phyloP scores from a whole-genome alignment of 2,888 invertebrate species.

The Drosophila atripex region DNA sequence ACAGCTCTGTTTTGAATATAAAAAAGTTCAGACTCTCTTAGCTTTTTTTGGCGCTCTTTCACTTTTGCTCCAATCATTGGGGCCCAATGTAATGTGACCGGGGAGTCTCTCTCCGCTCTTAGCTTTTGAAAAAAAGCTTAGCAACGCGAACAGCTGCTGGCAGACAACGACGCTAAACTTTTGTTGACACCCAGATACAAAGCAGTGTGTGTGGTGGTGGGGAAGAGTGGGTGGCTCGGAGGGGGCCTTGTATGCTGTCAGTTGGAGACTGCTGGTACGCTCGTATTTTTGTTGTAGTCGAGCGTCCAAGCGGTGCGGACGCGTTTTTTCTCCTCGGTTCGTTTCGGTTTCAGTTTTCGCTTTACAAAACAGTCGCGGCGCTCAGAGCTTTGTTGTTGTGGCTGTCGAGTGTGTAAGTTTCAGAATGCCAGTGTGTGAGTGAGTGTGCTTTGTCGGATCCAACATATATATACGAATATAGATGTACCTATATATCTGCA shows the following conservation, averaged over 20 bases:
- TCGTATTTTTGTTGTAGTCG: conserved; percentile 57
- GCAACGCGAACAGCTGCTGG: conserved; percentile 42
- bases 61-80: neutral
- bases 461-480: conserved; percentile 26
- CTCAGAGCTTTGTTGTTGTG: conserved; percentile 36
- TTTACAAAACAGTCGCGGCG: conserved; percentile 28
- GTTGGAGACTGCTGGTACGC: conserved; percentile 29
- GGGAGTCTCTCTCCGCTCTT: conserved; percentile 8
- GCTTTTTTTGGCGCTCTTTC: conserved; percentile 4
- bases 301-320: conserved; percentile 62
- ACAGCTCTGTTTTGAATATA: conserved; percentile 23
- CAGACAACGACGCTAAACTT: conserved; percentile 21
- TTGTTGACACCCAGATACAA: conserved; percentile 60
- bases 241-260: conserved; percentile 14
- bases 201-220: neutral
- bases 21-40: neutral
- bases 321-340: conserved; percentile 30
- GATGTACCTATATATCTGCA: conserved; percentile 9
- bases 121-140: conserved; percentile 28
- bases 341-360: conserved; percentile 11
- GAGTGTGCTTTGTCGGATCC: conserved; percentile 53
- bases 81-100: conserved; percentile 14
- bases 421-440: conserved; percentile 34
- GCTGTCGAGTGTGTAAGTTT: conserved; percentile 44
- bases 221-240: neutral